A percentile compares a stretch with the other conserved stretches of the same genome.
These are phyloP conservation scores for Acleris literana DNA, from an alignment of 2,888 invertebrate genomes.

Conservation along the genomic window DNA sequence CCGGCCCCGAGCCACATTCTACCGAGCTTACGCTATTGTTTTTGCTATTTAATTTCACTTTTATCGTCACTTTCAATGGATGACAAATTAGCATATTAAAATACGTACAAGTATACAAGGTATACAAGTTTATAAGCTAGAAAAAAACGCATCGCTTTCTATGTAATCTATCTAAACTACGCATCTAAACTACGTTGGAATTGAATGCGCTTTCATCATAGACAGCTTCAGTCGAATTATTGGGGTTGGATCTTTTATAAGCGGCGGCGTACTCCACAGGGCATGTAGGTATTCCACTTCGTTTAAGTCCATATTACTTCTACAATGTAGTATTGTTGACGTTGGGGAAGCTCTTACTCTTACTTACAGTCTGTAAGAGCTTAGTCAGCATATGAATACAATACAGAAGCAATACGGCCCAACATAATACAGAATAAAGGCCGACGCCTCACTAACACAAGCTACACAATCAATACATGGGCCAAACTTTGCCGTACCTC, in stretches of 20 bases:
- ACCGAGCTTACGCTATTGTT: constrained; percentile 52
- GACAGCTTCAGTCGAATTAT: not conserved
- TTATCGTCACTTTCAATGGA: constrained; percentile 24
- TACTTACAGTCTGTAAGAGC: too few relatives aligned
- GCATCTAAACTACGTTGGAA: too few relatives aligned
- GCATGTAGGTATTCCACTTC: too few relatives aligned
- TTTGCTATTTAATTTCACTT: constrained; percentile 43
- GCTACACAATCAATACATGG: constrained; percentile 44
- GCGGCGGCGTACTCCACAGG: too few relatives aligned
- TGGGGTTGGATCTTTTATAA: constrained; percentile 33
- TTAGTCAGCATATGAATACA: too few relatives aligned
- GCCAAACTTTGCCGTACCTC: constrained; percentile 53
- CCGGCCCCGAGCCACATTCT: constrained; percentile 63
- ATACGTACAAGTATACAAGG: too few relatives aligned
- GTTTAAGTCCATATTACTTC: too few relatives aligned
- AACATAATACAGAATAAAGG: too few relatives aligned
- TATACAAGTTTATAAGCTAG: not conserved
- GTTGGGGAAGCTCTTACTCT: too few relatives aligned
- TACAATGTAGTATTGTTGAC: too few relatives aligned
- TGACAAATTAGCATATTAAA: not conserved
- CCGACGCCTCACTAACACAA: constrained; percentile 9
- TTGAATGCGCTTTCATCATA: not conserved
- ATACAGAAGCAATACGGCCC: too few relatives aligned
- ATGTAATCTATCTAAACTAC: constrained; percentile 3
- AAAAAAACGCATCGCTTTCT: not conserved